Evolutionary conservation across 2,797 vertebrate genomes (phyloP).

Genomic region (Sebastiscus albofasciatus): DNA sequence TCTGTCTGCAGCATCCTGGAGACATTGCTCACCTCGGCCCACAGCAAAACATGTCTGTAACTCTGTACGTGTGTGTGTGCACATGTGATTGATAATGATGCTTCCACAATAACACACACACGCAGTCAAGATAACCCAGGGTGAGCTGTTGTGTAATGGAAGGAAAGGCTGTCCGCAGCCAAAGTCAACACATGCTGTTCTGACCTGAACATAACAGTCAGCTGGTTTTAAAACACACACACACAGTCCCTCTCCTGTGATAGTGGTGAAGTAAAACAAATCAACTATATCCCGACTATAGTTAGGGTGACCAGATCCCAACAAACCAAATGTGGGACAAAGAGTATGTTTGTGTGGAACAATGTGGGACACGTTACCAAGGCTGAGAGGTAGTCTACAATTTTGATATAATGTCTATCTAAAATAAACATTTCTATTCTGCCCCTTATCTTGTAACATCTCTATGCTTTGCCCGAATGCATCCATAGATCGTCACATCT

Average conservation of each 20-base stretch:
- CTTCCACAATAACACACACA: slow-evolving; percentile 33
- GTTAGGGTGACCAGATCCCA: no score
- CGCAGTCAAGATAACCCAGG: slow-evolving; percentile 63
- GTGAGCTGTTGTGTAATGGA: slow-evolving; percentile 66
- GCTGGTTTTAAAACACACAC: slow-evolving; percentile 48
- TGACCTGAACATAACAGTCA: slow-evolving; percentile 57
- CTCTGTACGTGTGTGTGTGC: slow-evolving; percentile 13
- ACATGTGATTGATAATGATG: slow-evolving; percentile 38
- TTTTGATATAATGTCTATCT: no score
- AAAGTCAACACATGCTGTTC: slow-evolving; percentile 69
- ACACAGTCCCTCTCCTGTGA: background rate
- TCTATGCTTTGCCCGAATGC: no score
- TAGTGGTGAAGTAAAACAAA: slow-evolving; percentile 22
- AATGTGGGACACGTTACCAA: no score
- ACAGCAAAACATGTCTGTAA: slow-evolving; percentile 62
- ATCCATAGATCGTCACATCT: no score
- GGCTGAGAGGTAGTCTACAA: no score
- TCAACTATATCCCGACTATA: background rate
- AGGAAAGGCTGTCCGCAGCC: slow-evolving; percentile 47
- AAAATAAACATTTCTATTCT: no score
- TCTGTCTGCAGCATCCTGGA: slow-evolving; percentile 71
- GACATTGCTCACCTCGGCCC: slow-evolving; percentile 62
- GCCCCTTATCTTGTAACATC: no score
- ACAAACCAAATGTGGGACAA: no score
- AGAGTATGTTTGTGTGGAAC: no score